Base-by-base conservation (phyloP, 2,797 vertebrate species). In the Coreius guichenoti region DNA sequence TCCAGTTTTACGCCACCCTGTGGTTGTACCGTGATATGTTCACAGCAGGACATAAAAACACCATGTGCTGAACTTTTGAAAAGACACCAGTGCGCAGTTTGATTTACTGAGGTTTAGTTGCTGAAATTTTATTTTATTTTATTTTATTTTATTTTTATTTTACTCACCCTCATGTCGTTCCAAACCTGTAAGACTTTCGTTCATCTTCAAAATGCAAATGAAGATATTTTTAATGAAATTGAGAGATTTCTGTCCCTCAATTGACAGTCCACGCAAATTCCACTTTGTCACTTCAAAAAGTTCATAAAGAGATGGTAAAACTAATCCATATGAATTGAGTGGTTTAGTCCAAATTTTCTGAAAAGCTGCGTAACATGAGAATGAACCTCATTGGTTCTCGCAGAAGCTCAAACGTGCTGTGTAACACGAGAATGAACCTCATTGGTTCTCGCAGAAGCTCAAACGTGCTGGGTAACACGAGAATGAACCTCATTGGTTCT, bases 1-100 rank as follows among this genome's bases (percentile, higher is more conserved):
- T 81, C 77, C 45, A 26, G 45, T 77, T 47, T 86, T 87, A 88
- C 90, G 85, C 90, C 92, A 89, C 76, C 91, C 83, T 92, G 92
- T 94, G 92, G 91, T 69, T 81, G 33, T 31, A 74, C 0, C 61
- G 36, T 87, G 85, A 21, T 19, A 19, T 39, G 23, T 31, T 39
- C 56, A 73, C 16, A 17, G 68, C 65, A 5, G 17, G 58, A 11
- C 13, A 6, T 31, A 26, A 77, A 54, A 65, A 43, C 36, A 72
- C 81, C 68, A 63, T 31, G 31, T 58, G 47, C 83, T 61, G 67
- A 72, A 80, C 77, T 43, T 65, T 31, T 31, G 67, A 72, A 36
- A 29, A 76, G 76, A 36, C 72, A 81, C 67, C 65, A 82, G 45
- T 23, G 54, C 80, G 56, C 5, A 76, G 43, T 72, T 84, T 67